Evolutionary conservation across 2,888 invertebrate genomes (phyloP).

Genomic region (Scaptomyza reducta): DNA sequence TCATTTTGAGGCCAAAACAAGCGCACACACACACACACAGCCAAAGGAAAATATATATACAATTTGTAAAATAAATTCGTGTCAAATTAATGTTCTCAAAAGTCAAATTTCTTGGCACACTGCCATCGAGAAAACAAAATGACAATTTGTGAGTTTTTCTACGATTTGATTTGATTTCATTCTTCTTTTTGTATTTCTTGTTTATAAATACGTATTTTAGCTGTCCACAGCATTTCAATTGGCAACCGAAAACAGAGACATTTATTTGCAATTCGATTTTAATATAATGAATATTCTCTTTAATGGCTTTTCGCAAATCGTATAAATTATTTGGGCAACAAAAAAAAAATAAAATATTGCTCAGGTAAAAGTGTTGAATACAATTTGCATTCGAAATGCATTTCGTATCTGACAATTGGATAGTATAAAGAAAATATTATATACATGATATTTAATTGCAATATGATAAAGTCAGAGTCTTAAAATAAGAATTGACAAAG

Average conservation of each 20-base stretch:
- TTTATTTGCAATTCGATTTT: conserved; percentile 19
- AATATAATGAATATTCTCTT: conserved; percentile 6
- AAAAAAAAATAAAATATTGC: neutral
- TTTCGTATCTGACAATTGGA: neutral
- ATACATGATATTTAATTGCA: neutral
- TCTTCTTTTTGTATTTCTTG: conserved; percentile 8
- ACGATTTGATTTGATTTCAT: neutral
- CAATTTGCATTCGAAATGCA: neutral
- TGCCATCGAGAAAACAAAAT: conserved; percentile 34
- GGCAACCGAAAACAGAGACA: conserved; percentile 42
- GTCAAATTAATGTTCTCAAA: conserved; percentile 72
- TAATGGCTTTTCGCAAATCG: conserved; percentile 29
- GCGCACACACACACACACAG: neutral
- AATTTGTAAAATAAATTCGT: conserved; percentile 67
- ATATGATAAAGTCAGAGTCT: no score
- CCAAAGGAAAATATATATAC: neutral
- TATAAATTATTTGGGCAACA: neutral
- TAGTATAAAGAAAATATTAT: no score
- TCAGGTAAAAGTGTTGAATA: conserved; percentile 2
- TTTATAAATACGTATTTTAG: conserved; percentile 35
- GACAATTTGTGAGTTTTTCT: conserved; percentile 31
- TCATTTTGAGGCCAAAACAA: conserved; percentile 38
- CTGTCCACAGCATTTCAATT: conserved; percentile 33
- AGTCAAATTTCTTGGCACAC: conserved; percentile 66
- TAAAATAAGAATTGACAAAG: no score